phyloP scores from a whole-genome alignment of 2,888 invertebrate species.

The Troides aeacus region DNA sequence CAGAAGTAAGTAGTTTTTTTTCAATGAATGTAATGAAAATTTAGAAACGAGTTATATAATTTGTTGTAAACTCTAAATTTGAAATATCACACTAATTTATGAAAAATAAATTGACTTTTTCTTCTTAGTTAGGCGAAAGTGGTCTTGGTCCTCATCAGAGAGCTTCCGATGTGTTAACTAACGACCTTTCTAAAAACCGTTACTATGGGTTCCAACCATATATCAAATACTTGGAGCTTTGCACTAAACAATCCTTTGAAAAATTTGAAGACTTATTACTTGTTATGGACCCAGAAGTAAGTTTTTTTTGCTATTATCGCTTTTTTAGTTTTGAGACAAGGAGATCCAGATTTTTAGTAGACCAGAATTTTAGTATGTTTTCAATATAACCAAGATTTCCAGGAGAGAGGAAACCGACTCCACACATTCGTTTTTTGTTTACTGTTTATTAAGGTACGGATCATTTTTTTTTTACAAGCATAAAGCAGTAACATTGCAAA shows the following conservation, averaged over 20 bases:
- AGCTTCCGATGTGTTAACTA: constrained; percentile 41
- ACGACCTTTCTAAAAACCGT: constrained; percentile 69
- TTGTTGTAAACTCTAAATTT: neutral
- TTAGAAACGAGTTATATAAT: neutral
- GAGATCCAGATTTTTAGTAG: too few species aligned
- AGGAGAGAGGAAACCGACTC: too few species aligned
- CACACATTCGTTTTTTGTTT: too few species aligned
- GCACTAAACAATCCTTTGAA: constrained; percentile 84
- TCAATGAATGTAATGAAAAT: too few species aligned
- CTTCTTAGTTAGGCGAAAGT: constrained; percentile 38
- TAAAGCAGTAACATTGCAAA: too few species aligned
- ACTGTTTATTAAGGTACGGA: too few species aligned
- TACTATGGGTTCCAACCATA: constrained; percentile 92
- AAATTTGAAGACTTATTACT: constrained; percentile 86
- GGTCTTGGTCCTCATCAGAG: constrained; percentile 41
- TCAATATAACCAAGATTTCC: too few species aligned
- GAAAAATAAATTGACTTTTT: neutral
- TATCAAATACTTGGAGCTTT: constrained; percentile 89
- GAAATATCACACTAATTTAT: neutral
- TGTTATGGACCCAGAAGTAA: constrained; percentile 72
- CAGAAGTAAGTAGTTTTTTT: constrained; percentile 47
- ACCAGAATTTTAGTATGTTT: too few species aligned
- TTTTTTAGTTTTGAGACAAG: neutral
- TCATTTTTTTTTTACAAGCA: too few species aligned
- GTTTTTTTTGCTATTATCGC: neutral